A percentile compares a stretch with the other conserved stretches of the same genome.
These are phyloP conservation scores for Thalassophryne amazonica DNA, from an alignment of 2,797 vertebrate genomes.

Conservation along the genomic window DNA sequence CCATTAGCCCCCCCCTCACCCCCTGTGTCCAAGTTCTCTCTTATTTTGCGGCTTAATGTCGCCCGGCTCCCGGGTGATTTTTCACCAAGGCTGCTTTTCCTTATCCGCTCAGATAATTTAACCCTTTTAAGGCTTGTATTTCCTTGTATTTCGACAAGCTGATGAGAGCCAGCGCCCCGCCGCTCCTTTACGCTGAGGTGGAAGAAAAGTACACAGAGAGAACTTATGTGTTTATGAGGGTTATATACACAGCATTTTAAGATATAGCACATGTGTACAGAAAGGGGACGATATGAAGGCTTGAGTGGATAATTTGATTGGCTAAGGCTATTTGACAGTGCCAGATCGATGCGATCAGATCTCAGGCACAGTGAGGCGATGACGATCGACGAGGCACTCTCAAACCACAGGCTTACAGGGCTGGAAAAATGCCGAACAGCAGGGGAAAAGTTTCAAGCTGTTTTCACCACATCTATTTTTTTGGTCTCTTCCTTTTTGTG, in stretches of 20 bases:
- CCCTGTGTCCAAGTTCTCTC: slow-evolving; percentile 36
- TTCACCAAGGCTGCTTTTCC: slow-evolving; percentile 26
- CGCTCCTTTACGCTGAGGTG: slow-evolving; percentile 32
- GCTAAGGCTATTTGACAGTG: slow-evolving; percentile 54
- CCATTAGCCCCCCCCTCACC: slow-evolving; percentile 25
- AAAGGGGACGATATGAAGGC: slow-evolving; percentile 24
- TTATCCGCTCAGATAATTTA: slow-evolving; percentile 52
- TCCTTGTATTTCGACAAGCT: slow-evolving; percentile 55
- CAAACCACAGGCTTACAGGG: slow-evolving; percentile 60
- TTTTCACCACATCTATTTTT: not conserved
- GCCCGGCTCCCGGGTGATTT: slow-evolving; percentile 35
- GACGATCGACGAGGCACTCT: slow-evolving; percentile 54
- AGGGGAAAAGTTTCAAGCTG: slow-evolving; percentile 15
- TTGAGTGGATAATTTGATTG: slow-evolving; percentile 71
- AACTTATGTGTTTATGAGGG: slow-evolving; percentile 62
- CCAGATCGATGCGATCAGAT: slow-evolving; percentile 65
- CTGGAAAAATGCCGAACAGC: slow-evolving; percentile 37
- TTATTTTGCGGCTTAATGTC: slow-evolving; percentile 63
- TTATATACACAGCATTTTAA: slow-evolving; percentile 55
- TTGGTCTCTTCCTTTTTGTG: not conserved
- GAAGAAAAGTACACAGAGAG: slow-evolving; percentile 40
- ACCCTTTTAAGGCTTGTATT: slow-evolving; percentile 62
- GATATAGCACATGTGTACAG: slow-evolving; percentile 46
- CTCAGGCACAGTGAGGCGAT: slow-evolving; percentile 51
- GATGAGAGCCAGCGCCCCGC: slow-evolving; percentile 34